Conservation (phyloP, 1,140 invertebrate species). For the Ephestia elutella region DNA sequence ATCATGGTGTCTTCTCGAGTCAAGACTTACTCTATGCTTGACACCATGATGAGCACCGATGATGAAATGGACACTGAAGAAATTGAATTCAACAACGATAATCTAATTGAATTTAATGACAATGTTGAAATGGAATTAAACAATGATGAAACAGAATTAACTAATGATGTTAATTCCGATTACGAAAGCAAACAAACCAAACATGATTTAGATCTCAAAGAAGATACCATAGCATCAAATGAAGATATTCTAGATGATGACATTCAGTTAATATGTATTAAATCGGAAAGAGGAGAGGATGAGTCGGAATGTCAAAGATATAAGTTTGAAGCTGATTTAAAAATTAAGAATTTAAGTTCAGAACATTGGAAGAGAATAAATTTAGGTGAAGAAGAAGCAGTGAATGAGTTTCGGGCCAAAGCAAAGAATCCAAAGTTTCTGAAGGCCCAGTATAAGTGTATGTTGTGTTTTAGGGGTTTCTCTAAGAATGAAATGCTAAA, state of each 20-base stretch:
- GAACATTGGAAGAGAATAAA: constrained; percentile 42
- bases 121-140: not conserved
- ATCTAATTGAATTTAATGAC: not conserved
- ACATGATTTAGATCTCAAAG: not conserved
- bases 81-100: not conserved
- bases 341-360: constrained; percentile 11
- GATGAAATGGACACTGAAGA: constrained; percentile 12
- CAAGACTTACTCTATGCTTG: constrained; percentile 14
- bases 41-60: not conserved
- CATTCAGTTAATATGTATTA: constrained; percentile 12
- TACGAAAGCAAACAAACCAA: not conserved
- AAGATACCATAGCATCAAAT: not conserved
- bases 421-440: constrained; percentile 45
- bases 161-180: not conserved
- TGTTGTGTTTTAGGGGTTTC: constrained; percentile 54
- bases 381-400: constrained; percentile 54
- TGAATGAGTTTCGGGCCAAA: constrained; percentile 37
- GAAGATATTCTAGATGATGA: constrained; percentile 4
- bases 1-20: constrained; percentile 19
- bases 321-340: constrained; percentile 18
- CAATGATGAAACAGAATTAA: not conserved
- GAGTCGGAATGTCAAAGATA: constrained; percentile 3
- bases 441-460: constrained; percentile 41
- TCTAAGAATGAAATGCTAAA: constrained; percentile 51
- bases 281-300: constrained; percentile 2